These are phyloP conservation scores for Eospalax fontanierii DNA, from an alignment of 2,797 vertebrate genomes.

Conservation along the genomic window DNA sequence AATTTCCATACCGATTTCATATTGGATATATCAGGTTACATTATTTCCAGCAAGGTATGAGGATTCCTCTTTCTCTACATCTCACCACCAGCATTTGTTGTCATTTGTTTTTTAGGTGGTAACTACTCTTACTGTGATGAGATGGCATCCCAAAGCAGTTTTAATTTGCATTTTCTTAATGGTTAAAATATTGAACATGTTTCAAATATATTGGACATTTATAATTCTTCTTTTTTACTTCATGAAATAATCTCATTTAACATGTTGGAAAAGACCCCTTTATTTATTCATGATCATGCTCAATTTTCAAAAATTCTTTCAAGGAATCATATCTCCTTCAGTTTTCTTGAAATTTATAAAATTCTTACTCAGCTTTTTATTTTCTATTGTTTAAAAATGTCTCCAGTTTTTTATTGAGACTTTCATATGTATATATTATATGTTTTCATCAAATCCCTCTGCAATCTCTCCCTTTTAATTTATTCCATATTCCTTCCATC, in stretches of 20 bases:
- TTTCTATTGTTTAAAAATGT: too few species aligned
- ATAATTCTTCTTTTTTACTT: too few species aligned
- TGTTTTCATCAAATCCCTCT: neutral
- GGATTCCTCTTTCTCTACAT: neutral
- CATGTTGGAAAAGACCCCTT: too few species aligned
- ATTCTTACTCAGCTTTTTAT: too few species aligned
- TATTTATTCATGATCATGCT: too few species aligned
- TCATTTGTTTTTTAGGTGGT: neutral
- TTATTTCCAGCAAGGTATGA: neutral
- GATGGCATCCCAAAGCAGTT: neutral
- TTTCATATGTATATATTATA: neutral
- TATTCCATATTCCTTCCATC: neutral
- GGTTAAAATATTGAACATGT: neutral
- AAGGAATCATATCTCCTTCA: too few species aligned
- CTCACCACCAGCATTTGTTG: neutral
- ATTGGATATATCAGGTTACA: neutral
- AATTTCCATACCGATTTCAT: neutral
- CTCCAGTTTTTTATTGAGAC: neutral
- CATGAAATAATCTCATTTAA: too few species aligned
- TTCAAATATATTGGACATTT: too few species aligned
- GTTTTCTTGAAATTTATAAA: too few species aligned
- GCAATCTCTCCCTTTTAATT: neutral
- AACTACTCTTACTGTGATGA: neutral
- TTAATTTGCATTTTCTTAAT: neutral
- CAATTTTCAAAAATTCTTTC: too few species aligned